Percentiles rank a stretch among this genome's conserved stretches.
Evolutionary conservation across 2,888 invertebrate species (phyloP).

Genomic region (Xanthostigma xanthostigma): DNA sequence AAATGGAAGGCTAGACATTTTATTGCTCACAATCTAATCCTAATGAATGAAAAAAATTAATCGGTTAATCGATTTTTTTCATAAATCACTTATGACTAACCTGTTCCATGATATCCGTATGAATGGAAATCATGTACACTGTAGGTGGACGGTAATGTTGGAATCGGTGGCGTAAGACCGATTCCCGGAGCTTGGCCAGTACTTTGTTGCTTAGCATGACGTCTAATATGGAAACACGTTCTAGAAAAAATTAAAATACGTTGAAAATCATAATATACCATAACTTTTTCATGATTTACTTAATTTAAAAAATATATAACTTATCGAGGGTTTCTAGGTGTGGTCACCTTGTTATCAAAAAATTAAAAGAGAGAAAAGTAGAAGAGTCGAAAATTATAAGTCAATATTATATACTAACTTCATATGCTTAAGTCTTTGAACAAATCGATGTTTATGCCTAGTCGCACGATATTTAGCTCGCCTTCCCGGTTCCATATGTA

Average conservation of each 20-base stretch:
- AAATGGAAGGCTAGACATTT: too few relatives aligned
- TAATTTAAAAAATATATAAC: too few relatives aligned
- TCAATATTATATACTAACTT: constrained; percentile 42
- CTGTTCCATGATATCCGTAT: constrained; percentile 63
- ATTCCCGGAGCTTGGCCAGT: constrained; percentile 25
- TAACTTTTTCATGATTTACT: too few relatives aligned
- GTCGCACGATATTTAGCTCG: constrained; percentile 72
- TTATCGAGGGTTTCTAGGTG: too few relatives aligned
- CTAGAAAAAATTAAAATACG: constrained; percentile 29
- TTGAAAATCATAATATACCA: too few relatives aligned
- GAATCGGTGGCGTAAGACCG: constrained; percentile 55
- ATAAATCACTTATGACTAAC: constrained; percentile 20
- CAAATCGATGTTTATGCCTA: constrained; percentile 87
- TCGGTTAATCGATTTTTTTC: background rate
- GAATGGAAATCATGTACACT: constrained; percentile 93
- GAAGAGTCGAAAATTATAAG: too few relatives aligned
- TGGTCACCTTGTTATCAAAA: too few relatives aligned
- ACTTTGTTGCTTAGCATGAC: constrained; percentile 68
- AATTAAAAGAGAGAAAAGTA: too few relatives aligned
- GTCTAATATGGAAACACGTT: constrained; percentile 79
- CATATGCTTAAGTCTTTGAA: constrained; percentile 94
- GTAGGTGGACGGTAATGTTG: constrained; percentile 78
- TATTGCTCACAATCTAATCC: too few relatives aligned
- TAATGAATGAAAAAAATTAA: background rate
- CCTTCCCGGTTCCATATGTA: constrained; percentile 48